Evolutionary conservation across 2,113 vertebrate species (phyloP), one percentile per base, ranked within the genome.

Genomic region (Oophaga pumilio): DNA sequence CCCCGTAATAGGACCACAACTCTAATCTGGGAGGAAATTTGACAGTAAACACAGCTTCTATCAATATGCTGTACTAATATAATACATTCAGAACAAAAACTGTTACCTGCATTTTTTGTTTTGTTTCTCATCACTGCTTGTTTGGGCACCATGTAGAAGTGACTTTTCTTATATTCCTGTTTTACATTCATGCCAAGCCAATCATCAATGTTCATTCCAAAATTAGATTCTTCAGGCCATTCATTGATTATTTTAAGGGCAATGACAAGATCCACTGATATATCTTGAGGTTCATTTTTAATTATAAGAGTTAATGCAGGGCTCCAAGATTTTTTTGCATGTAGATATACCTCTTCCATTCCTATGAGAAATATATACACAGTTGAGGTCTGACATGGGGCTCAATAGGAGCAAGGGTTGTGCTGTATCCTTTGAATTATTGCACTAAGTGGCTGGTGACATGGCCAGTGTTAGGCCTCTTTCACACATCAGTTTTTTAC

Each of bases 211-310:
- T 60, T 89, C 71, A 97, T 90, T 24, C 97, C 96, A 0, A 82
- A 3, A 0, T 22, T 28, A 8, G 96, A 96, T 89, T 92, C 92
- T 6, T 0, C 0, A 0, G 96, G 96, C 97, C 96, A 97, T 89
- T 89, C 93, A 0, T 87, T 76, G 13, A 66, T 68, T 26, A 92
- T 93, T 87, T 94, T 12, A 86, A 98, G 89, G 68, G 95, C 92
- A 83, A 97, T 91, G 80, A 96, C 96, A 84, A 98, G 89, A 82
- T 98, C 97, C 86, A 98, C 91, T 0, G 94, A 95, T 92, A 97
- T 96, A n/a, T 91, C 89, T 59, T 82, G n/a, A 43, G 89, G 77
- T 22, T 82, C 66, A 0, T 91, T 89, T 57, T 68, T 81, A 88
- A 93, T 94, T 20, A 88, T 69, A 73, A 97, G 91, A 10, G 97